Percentiles rank a stretch among this genome's conserved stretches.
Conservation (phyloP, 1,140 invertebrate species). For the Trichonephila clavata region DNA sequence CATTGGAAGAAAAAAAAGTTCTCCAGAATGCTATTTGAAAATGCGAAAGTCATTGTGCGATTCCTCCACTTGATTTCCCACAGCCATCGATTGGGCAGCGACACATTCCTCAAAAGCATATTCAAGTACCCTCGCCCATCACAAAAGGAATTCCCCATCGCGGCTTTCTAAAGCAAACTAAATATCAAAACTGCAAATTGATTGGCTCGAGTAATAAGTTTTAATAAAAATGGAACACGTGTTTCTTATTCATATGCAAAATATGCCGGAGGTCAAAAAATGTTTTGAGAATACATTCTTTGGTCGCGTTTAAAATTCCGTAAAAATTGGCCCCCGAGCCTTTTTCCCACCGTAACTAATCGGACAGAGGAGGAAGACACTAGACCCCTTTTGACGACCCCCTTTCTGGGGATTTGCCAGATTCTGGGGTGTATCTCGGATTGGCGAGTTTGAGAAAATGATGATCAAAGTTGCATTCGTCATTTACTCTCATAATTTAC, state of each 20-base stretch:
- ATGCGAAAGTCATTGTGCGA: not conserved
- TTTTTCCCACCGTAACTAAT: slow-evolving; percentile 55
- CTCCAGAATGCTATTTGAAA: not conserved
- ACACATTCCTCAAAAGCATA: slow-evolving; percentile 10
- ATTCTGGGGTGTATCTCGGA: not conserved
- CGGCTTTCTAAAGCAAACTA: slow-evolving; percentile 5
- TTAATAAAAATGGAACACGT: slow-evolving; percentile 55
- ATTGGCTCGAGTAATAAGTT: slow-evolving; percentile 18
- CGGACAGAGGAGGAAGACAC: slow-evolving; percentile 45
- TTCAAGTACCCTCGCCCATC: not conserved
- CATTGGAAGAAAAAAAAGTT: not conserved
- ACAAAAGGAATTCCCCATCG: slow-evolving; percentile 22
- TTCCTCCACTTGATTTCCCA: not conserved
- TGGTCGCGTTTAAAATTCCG: slow-evolving; percentile 45
- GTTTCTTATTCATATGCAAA: slow-evolving; percentile 56
- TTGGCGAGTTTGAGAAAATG: not conserved
- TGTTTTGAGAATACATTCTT: slow-evolving; percentile 24
- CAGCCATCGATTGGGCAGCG: not conserved
- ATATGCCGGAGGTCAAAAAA: not conserved
- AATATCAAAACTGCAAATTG: slow-evolving; percentile 38
- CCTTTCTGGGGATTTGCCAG: not conserved
- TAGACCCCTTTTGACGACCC: not conserved
- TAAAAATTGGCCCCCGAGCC: slow-evolving; percentile 16
- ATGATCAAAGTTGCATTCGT: too few relatives aligned
- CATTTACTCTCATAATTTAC: too few relatives aligned